Evolutionary conservation across 1,140 invertebrate species (phyloP), one percentile per base, ranked within the genome.

Genomic region (Mamestra configurata): DNA sequence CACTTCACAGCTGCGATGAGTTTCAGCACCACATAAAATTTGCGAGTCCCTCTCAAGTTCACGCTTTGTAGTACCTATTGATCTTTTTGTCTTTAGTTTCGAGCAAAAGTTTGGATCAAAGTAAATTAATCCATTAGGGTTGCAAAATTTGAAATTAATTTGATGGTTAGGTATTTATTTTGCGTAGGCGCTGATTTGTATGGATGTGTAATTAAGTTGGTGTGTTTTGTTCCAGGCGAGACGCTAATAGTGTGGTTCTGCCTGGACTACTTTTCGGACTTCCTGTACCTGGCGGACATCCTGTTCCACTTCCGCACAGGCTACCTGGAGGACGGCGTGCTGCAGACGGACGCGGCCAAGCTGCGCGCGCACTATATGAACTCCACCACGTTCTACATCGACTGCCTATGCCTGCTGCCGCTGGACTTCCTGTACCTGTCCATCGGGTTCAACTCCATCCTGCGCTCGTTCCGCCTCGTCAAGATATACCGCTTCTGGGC

Each of bases 401-500:
- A 99, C 96, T 99, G 98, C 95, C 96, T 99, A 92, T 99, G 99
- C 96, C 96, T 99, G 90, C 96, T 99, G 90, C 99, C 99, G 80
- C 96, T 99, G 90, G 99, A 99, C 96, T 99, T 99, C 96, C 97
- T 99, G 86, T 99, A 99, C 95, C 96, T 99, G 88, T 99, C 99
- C 90, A 98, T 99, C 93, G 98, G 98, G 84, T 99, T 99, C 96
- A 99, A 99, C 95, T 99, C 99, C 90, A 98, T 99, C 87, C 96
- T 99, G 82, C 96, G 99, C 87, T 98, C 98, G 94, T 99, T 99
- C 96, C 98, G 99, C 84, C 96, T 99, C 86, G 98, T 99, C 84
- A 99, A 99, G 96, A 99, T 99, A 90, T 99, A 99, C 95, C 97
- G 98, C 82, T 99, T 99, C 95, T 99, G 99, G 99, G 98, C 98